Percentiles rank a stretch among this genome's conserved stretches.
phyloP scores from a whole-genome alignment of 2,888 invertebrate species.

The Slavum lentiscoides region DNA sequence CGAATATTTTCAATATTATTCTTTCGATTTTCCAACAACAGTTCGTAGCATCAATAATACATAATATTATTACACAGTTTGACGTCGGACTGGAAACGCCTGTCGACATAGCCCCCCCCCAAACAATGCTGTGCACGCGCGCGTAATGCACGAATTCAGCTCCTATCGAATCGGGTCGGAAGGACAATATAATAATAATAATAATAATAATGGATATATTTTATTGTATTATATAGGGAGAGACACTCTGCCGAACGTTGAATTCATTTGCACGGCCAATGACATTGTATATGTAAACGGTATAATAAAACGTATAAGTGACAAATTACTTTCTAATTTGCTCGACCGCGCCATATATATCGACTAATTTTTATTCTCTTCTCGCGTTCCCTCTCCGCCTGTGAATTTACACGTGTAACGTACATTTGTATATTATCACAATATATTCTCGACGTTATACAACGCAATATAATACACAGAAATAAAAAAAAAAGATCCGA shows the following conservation, averaged over 20 bases:
- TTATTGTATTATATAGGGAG: neutral
- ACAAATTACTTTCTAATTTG: slow-evolving; percentile 45
- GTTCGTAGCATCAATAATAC: neutral
- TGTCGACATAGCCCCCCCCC: no score
- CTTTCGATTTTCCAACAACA: no score
- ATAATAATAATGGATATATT: neutral
- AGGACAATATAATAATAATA: slow-evolving; percentile 10
- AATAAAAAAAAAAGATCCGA: no score
- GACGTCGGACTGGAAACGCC: slow-evolving; percentile 35
- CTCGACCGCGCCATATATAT: neutral
- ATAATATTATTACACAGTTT: slow-evolving; percentile 22
- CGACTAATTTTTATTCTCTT: no score
- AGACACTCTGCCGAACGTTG: neutral
- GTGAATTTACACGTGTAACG: neutral
- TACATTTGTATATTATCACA: no score
- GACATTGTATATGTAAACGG: neutral
- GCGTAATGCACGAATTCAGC: slow-evolving; percentile 34
- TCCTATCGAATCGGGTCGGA: slow-evolving; percentile 33
- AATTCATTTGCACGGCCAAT: neutral
- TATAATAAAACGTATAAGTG: neutral
- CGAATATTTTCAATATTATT: no score
- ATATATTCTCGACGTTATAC: no score
- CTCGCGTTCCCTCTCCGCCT: neutral
- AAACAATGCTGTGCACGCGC: slow-evolving; percentile 9
- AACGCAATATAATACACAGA: no score